These are phyloP conservation scores for Lobophora halterata DNA, from an alignment of 2,888 invertebrate genomes.

Conservation along the genomic window DNA sequence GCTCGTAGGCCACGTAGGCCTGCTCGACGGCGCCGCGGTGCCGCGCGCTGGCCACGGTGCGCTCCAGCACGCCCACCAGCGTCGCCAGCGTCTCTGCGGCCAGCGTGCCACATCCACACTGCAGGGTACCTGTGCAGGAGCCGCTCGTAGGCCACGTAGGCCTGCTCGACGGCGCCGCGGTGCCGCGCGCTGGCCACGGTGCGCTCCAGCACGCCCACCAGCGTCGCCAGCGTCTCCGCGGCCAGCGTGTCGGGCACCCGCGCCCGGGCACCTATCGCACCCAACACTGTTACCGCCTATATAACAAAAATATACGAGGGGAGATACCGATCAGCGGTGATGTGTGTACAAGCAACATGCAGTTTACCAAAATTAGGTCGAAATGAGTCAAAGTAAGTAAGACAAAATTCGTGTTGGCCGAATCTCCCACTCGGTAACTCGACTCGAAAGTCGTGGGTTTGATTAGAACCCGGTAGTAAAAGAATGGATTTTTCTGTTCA, in stretches of 20 bases:
- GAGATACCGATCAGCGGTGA: no score
- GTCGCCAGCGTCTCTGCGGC: conserved; percentile 22
- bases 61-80: conserved; percentile 58
- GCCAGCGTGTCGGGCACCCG: conserved; percentile 37
- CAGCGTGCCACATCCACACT: conserved; percentile 17
- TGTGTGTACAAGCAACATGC: no score
- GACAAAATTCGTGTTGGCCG: no score
- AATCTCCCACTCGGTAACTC: no score
- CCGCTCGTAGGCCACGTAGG: conserved; percentile 44
- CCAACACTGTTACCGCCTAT: conserved; percentile 84
- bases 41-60: conserved; percentile 87
- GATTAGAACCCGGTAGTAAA: no score
- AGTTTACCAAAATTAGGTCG: no score
- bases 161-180: conserved; percentile 98
- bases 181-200: conserved; percentile 91
- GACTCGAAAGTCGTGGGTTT: no score
- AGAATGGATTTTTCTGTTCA: no score
- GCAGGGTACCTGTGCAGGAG: conserved; percentile 11
- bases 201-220: conserved; percentile 60
- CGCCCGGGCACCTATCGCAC: conserved; percentile 52
- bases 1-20: background rate
- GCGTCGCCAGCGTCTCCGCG: conserved; percentile 20
- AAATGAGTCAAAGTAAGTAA: no score
- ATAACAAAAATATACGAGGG: background rate
- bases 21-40: no score